phyloP scores from a whole-genome alignment of 2,113 vertebrate species.

The Hepsetus odoe region DNA sequence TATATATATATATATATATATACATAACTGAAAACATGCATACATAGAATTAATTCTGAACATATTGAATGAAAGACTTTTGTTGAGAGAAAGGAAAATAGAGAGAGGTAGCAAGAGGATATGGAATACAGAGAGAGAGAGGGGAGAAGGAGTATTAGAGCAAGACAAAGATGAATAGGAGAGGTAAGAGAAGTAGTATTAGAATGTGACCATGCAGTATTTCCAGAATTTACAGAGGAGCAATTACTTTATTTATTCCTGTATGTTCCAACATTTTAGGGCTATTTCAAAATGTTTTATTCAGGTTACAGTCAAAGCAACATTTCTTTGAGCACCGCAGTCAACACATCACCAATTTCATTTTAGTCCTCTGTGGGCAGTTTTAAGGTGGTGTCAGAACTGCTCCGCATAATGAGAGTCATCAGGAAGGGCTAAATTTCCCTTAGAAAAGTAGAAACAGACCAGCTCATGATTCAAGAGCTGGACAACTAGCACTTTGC shows the following conservation, averaged over 20 bases:
- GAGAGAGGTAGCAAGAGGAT: too few species aligned
- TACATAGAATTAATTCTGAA: too few species aligned
- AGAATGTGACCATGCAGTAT: too few species aligned
- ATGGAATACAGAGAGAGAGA: too few species aligned
- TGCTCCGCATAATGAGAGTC: constrained; percentile 32
- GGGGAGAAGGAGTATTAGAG: too few species aligned
- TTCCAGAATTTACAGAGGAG: not conserved
- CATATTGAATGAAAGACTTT: too few species aligned
- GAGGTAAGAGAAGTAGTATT: too few species aligned
- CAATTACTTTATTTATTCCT: not conserved
- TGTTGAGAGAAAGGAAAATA: too few species aligned
- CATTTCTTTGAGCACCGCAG: not conserved
- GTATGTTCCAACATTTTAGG: not conserved
- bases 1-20: too few species aligned
- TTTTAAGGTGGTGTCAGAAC: constrained; percentile 34
- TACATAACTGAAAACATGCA: too few species aligned
- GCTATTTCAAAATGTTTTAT: not conserved
- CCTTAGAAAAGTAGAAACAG: constrained; percentile 22
- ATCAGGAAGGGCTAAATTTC: constrained; percentile 20
- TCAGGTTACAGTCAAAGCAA: constrained; percentile 18
- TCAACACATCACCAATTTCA: constrained; percentile 7
- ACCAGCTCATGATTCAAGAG: constrained; percentile 3
- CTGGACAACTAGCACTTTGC: constrained; percentile 3
- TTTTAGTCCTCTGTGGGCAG: not conserved
- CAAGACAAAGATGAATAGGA: too few species aligned